phyloP scores from a whole-genome alignment of 2,888 invertebrate species.

The Rhyacophila evoluta region DNA sequence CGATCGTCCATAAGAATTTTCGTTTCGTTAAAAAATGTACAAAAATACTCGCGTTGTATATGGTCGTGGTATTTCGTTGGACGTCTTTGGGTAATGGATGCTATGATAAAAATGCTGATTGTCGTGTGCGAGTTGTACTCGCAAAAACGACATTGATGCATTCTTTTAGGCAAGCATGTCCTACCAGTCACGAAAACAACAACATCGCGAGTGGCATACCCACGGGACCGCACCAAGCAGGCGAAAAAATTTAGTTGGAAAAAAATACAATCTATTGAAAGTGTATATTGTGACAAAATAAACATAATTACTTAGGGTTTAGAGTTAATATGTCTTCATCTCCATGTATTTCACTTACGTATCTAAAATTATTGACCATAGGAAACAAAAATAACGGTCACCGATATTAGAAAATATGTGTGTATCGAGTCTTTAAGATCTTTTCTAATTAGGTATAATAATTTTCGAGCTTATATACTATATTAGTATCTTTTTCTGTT shows the following conservation, averaged over 20 bases:
- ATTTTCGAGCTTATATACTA: too few species aligned
- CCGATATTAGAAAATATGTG: too few species aligned
- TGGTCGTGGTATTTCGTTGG: background rate
- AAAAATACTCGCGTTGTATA: background rate
- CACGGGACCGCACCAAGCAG: background rate
- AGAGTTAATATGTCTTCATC: too few species aligned
- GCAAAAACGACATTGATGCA: background rate
- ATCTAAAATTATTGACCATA: too few species aligned
- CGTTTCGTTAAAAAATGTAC: background rate
- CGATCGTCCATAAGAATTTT: background rate
- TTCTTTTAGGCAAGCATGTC: background rate
- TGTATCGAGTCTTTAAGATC: too few species aligned
- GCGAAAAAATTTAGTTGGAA: background rate
- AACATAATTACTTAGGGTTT: too few species aligned
- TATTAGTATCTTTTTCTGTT: too few species aligned
- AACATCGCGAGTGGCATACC: background rate
- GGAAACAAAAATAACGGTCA: too few species aligned
- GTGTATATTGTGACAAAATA: background rate
- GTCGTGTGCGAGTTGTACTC: background rate
- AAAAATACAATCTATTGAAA: too few species aligned
- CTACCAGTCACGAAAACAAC: background rate
- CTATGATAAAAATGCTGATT: background rate
- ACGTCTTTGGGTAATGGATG: background rate
- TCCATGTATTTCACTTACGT: too few species aligned
- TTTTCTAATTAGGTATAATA: too few species aligned